A percentile compares a stretch with the other conserved stretches of the same genome.
phyloP scores from a whole-genome alignment of 1,140 invertebrate genomes.

The Ostrea edulis region DNA sequence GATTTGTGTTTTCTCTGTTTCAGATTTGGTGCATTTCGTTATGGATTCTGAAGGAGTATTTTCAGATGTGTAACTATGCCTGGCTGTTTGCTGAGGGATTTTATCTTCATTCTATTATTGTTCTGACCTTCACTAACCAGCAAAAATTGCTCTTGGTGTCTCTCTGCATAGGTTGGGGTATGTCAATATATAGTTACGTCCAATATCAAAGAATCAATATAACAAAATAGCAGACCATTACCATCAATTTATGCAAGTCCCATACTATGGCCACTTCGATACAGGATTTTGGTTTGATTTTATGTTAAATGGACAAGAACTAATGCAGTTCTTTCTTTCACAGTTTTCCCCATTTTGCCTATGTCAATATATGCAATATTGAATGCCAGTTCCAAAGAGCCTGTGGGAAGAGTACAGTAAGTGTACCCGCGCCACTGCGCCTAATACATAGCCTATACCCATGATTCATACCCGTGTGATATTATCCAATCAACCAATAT shows the following conservation, averaged over 20 bases:
- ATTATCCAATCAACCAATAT: no score
- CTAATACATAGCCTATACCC: no score
- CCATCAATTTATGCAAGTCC: no score
- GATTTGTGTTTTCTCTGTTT: neutral
- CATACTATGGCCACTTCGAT: no score
- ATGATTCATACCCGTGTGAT: no score
- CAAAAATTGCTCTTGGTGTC: conserved; percentile 90
- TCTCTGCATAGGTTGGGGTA: conserved; percentile 91
- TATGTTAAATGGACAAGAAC: no score
- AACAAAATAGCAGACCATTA: no score
- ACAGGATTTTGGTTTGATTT: no score
- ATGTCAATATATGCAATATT: conserved; percentile 22
- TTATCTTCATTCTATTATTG: conserved; percentile 95
- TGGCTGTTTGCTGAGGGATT: conserved; percentile 89
- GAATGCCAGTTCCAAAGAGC: neutral
- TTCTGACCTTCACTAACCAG: conserved; percentile 94
- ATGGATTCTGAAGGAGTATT: conserved; percentile 92
- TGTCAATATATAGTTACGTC: conserved; percentile 73
- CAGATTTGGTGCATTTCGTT: conserved; percentile 90
- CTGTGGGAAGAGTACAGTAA: neutral
- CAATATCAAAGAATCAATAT: no score
- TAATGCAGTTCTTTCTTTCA: neutral
- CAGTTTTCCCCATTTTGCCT: neutral
- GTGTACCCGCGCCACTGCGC: neutral
- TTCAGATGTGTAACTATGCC: conserved; percentile 94